A percentile compares a stretch with the other conserved stretches of the same genome.
Conservation (phyloP, 2,888 invertebrate species). For the Notodonta ziczac region DNA sequence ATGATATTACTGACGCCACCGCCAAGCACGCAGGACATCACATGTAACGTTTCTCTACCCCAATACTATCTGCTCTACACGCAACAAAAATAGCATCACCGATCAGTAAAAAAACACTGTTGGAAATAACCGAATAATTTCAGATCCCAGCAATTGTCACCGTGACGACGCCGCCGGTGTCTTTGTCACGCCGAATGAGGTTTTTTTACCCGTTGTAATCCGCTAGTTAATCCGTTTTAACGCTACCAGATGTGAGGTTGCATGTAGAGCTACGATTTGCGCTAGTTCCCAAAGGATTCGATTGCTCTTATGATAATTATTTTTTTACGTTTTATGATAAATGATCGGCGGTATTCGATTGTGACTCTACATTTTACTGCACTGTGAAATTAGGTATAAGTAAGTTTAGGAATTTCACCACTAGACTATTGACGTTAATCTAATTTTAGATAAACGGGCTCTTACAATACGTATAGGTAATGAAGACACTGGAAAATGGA, state of each 20-base stretch:
- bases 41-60: background rate
- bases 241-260: slow-evolving; percentile 77
- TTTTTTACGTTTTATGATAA: slow-evolving; percentile 15
- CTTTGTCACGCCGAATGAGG: slow-evolving; percentile 63
- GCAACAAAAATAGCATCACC: slow-evolving; percentile 49
- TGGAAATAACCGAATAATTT: slow-evolving; percentile 72
- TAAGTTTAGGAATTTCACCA: too few species aligned
- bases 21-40: too few species aligned
- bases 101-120: slow-evolving; percentile 58
- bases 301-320: slow-evolving; percentile 38
- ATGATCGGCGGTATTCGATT: slow-evolving; percentile 4
- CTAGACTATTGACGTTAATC: too few species aligned
- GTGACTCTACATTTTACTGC: background rate
- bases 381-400: background rate
- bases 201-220: slow-evolving; percentile 77
- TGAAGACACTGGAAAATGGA: too few species aligned
- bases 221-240: slow-evolving; percentile 81
- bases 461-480: too few species aligned
- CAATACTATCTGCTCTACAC: slow-evolving; percentile 12
- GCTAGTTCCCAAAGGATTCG: slow-evolving; percentile 49
- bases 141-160: slow-evolving; percentile 78
- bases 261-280: slow-evolving; percentile 51
- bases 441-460: too few species aligned
- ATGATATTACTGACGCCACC: too few species aligned
- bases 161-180: slow-evolving; percentile 75